Conservation (phyloP, 1,140 invertebrate species). For the Ephestia elutella region DNA sequence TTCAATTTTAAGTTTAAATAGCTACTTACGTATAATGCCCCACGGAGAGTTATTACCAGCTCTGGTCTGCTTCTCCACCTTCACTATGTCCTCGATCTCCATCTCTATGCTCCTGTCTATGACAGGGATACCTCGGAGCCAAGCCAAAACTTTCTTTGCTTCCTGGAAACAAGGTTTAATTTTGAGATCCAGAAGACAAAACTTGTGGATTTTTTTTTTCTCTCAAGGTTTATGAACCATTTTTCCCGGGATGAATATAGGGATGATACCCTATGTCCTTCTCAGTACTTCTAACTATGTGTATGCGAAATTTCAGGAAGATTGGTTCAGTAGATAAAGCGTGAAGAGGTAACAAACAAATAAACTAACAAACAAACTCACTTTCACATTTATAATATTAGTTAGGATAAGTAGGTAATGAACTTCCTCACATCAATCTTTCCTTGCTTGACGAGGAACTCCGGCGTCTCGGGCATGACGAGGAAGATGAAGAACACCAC, state of each 20-base stretch:
- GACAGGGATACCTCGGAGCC: conserved; percentile 46
- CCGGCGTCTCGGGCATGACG: conserved; percentile 74
- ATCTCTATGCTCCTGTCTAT: conserved; percentile 39
- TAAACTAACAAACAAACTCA: too few relatives aligned
- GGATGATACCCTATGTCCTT: too few relatives aligned
- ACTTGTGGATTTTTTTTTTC: too few relatives aligned
- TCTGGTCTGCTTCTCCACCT: conserved; percentile 51
- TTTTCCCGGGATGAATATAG: too few relatives aligned
- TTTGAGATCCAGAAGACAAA: neutral
- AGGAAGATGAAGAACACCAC: conserved; percentile 65
- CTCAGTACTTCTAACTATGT: too few relatives aligned
- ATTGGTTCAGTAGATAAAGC: neutral
- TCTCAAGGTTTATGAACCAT: too few relatives aligned
- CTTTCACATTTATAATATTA: too few relatives aligned
- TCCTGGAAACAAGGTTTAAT: conserved; percentile 39
- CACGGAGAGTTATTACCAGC: conserved; percentile 55
- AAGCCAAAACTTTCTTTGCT: conserved; percentile 55
- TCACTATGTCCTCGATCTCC: conserved; percentile 50
- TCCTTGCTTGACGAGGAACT: conserved; percentile 68
- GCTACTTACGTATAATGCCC: conserved; percentile 53
- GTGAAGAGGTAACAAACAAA: too few relatives aligned
- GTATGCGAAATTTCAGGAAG: too few relatives aligned
- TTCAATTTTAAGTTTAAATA: neutral
- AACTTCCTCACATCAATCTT: conserved; percentile 59
- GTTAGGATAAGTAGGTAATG: too few relatives aligned